Base-by-base conservation (phyloP, 2,797 vertebrate species). In the Myoxocephalus aenaeus region DNA sequence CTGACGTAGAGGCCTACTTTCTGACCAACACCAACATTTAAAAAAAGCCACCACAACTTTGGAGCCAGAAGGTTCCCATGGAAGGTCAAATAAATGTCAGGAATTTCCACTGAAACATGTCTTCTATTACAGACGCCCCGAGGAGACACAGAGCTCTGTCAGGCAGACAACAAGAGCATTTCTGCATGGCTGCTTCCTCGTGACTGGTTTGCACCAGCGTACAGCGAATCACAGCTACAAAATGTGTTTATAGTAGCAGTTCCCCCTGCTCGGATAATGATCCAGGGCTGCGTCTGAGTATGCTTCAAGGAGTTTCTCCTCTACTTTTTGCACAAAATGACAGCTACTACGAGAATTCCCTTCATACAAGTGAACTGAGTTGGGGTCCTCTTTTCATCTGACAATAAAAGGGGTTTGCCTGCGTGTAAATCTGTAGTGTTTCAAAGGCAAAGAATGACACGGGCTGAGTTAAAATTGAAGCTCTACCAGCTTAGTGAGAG, bases 81-180 rank as follows among this genome's bases (percentile, higher is more conserved):
- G 69, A 78, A 87, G 90, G 88, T 92, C 88, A 92, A 80, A 79
- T 27, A 83, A 75, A 91, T 85, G 89, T 89, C 84, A 91, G 82
- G 75, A 79, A 86, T 83, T 89, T 90, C 83, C 87, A 83, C 40
- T 8, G 72, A 81, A 86, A 59, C 73, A 61, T 66, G 66, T 32
- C 51, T 70, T 46, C 20, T 66, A 73, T 64, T 75, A 44, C 9
- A 50, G 73, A 76, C 42, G 70, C 69, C 59, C 67, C 64, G 27
- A 68, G 58, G 81, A 79, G 78, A 82, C 75, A 76, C 82, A 75
- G 65, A 77, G 62, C 75, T 82, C 83, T 59, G 76, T 83, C 70
- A 78, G 80, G 53, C 61, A 32, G 78, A 86, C 67, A 87, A 68
- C 69, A 1, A 67, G 62, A 78, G 70, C 12, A 32, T 79, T 86